Percentiles rank a stretch among this genome's conserved stretches.
These are phyloP conservation scores for Aphis gossypii DNA, from an alignment of 1,140 invertebrate species.

Conservation along the genomic window DNA sequence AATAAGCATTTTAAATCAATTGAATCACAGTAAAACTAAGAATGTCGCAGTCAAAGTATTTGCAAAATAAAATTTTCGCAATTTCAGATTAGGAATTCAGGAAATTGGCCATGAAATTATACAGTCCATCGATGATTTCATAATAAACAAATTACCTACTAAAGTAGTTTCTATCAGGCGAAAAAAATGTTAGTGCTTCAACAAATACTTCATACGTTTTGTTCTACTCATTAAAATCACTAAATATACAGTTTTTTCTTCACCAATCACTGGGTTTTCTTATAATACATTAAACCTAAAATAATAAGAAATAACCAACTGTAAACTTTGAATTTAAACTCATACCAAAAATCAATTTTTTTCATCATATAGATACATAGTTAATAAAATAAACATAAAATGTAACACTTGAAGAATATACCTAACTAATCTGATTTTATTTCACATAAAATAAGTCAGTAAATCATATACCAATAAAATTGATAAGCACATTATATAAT, in stretches of 20 bases:
- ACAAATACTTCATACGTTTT: constrained; percentile 44
- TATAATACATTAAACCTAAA: neutral
- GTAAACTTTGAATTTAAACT: neutral
- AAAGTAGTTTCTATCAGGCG: neutral
- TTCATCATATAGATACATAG: neutral
- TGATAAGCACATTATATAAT: neutral
- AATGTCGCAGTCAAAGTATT: neutral
- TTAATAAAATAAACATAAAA: neutral
- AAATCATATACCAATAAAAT: neutral
- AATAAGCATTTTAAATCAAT: neutral
- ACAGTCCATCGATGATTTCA: neutral
- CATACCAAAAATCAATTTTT: neutral
- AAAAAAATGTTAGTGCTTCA: constrained; percentile 43
- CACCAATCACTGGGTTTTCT: neutral
- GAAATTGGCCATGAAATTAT: constrained; percentile 17
- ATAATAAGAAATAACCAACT: neutral
- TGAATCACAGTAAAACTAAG: neutral
- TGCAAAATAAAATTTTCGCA: constrained; percentile 4
- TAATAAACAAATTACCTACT: neutral
- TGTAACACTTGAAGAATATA: neutral
- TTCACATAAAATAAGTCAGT: neutral
- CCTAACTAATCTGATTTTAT: neutral
- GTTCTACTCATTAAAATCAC: constrained; percentile 51
- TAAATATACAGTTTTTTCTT: constrained; percentile 27
- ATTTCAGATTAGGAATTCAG: neutral